These are phyloP conservation scores for Lithophane ornitopus DNA, from an alignment of 2,888 invertebrate genomes.

Conservation along the genomic window DNA sequence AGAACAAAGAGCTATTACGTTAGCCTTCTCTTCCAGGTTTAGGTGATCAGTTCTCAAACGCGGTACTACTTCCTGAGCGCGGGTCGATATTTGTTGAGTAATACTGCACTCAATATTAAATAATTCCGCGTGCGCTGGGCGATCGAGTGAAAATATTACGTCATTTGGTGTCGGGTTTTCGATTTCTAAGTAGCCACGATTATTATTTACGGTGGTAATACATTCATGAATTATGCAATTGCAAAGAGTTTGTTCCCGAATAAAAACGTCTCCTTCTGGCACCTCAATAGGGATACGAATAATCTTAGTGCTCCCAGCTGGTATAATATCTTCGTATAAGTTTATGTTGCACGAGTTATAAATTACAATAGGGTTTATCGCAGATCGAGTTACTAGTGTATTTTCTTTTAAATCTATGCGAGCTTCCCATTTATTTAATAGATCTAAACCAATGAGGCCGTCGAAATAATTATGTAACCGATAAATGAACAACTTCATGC, in stretches of 20 bases:
- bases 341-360: not conserved
- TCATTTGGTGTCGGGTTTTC: constrained; percentile 1
- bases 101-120: constrained; percentile 7
- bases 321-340: constrained; percentile 2
- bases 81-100: not conserved
- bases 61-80: constrained; percentile 2
- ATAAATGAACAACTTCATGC: no score
- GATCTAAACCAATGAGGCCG: no score
- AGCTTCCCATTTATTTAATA: no score
- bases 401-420: no score
- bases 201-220: not conserved
- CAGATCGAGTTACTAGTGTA: no score
- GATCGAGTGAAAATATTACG: constrained; percentile 12
- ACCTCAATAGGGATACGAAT: not conserved
- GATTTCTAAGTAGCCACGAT: constrained; percentile 6
- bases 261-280: not conserved
- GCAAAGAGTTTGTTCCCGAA: not conserved
- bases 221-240: not conserved
- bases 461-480: no score
- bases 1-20: not conserved
- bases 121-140: not conserved
- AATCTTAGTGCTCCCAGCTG: not conserved
- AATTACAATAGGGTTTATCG: no score
- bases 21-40: constrained; percentile 6
- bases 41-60: constrained; percentile 16